Evolutionary conservation across 2,113 vertebrate species (phyloP).

Genomic region (Neoarius graeffei): DNA sequence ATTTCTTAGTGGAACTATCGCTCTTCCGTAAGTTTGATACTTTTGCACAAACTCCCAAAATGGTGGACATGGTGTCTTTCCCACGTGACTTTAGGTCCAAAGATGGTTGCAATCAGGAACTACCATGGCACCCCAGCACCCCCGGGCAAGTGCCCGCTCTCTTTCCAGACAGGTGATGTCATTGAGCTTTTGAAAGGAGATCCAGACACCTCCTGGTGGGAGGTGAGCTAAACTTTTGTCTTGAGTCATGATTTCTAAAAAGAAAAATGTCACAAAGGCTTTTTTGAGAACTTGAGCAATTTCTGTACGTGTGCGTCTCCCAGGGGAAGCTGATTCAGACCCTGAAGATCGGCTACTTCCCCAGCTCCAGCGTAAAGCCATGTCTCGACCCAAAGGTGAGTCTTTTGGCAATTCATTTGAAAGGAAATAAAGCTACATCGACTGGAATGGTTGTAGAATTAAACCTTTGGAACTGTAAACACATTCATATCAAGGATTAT

Average conservation of each 20-base stretch:
- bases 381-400: conserved; percentile 88
- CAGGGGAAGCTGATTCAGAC: conserved; percentile 88
- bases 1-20: no score
- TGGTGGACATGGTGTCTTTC: not conserved
- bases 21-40: not conserved
- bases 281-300: not conserved
- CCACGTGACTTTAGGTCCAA: conserved; percentile 78
- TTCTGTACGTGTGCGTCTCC: conserved; percentile 29
- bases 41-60: not conserved
- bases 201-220: conserved; percentile 92
- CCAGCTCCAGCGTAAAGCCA: conserved; percentile 90
- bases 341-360: conserved; percentile 90
- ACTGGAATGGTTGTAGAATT: not conserved
- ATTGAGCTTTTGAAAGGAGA: conserved; percentile 93
- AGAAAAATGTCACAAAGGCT: not conserved
- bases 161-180: conserved; percentile 88
- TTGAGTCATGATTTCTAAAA: not conserved
- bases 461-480: not conserved
- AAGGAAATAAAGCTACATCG: not conserved
- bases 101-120: conserved; percentile 92
- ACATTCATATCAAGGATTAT: not conserved
- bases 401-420: not conserved
- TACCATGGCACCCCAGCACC: conserved; percentile 88
- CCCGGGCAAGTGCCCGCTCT: conserved; percentile 80
- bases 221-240: conserved; percentile 72